Evolutionary conservation across 2,113 vertebrate species (phyloP).

Genomic region (Zosterops japonicus): DNA sequence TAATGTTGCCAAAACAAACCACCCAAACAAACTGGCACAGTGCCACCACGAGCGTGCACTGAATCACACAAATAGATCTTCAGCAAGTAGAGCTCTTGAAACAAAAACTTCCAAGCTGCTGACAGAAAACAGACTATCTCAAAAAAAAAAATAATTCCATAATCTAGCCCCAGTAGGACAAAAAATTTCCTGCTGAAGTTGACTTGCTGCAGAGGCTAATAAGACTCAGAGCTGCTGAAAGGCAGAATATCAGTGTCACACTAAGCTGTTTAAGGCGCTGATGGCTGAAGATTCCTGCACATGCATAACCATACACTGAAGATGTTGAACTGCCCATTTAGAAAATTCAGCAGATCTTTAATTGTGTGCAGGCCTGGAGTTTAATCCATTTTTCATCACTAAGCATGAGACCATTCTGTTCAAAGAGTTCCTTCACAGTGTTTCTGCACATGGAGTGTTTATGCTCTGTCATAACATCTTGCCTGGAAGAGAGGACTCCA

Average conservation of each 20-base stretch:
- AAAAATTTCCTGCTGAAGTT: background rate
- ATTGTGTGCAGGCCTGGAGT: background rate
- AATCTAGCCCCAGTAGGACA: background rate
- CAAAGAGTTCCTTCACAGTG: background rate
- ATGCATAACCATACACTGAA: background rate
- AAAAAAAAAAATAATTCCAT: background rate
- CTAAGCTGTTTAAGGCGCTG: background rate
- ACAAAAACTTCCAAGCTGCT: background rate
- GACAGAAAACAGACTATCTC: background rate
- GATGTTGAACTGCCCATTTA: background rate
- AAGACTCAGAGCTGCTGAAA: background rate
- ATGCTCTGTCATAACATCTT: background rate
- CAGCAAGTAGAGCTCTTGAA: background rate
- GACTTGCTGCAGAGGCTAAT: background rate
- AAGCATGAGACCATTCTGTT: background rate
- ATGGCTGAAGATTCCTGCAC: background rate
- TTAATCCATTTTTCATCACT: background rate
- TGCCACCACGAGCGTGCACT: background rate
- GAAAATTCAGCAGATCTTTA: background rate
- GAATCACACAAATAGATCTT: background rate
- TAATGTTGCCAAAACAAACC: constrained; percentile 43
- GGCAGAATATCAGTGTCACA: background rate
- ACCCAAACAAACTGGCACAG: background rate
- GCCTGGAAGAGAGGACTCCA: background rate
- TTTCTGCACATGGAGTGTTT: background rate